Base-by-base conservation (phyloP, 2,797 vertebrate species). In the Selene dorsalis region DNA sequence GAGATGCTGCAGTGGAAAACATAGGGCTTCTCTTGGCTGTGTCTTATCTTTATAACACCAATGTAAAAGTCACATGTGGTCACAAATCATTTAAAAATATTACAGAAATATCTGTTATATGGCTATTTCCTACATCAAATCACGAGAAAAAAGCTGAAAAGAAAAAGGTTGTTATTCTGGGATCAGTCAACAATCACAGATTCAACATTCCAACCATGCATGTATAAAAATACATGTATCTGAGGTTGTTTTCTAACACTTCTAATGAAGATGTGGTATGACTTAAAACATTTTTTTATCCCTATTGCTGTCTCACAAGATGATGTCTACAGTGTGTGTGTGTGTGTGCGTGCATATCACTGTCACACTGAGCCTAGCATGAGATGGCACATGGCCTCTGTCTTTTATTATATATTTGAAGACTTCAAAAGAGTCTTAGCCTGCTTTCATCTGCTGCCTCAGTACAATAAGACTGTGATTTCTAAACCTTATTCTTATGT, bases 391-490 rank as follows among this genome's bases (percentile, higher is more conserved):
- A 91, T 85, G 76, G 72, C 81, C 75, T 91, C 89, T 92, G 88
- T 94, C 82, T 90, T 80, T 88, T 76, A 78, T 90, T 89, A 88
- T 88, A 88, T 89, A 89, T 88, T 87, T 87, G 80, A 91, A 91
- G 90, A 91, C 93, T 95, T 95, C 93, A 92, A 93, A 95, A 93
- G 92, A 91, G 86, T 93, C 90, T 62, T 87, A 84, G 75, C 65
- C 82, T 65, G 61, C 94, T 95, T 95, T 96, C 93, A 96, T 95
- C 95, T 94, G 90, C 93, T 94, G 94, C 95, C 87, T 90, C 89
- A 77, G 91, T 90, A 96, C 95, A 96, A 96, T 95, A 94, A 96
- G 80, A 90, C 74, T 59, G 56, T 39, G 85, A 79, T 84, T 77
- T 75, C 35, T 64, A 56, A 73, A 83, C 69, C 80, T 80, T 73